Conservation (phyloP, 1,140 invertebrate genomes). For the Pentalonia nigronervosa region DNA sequence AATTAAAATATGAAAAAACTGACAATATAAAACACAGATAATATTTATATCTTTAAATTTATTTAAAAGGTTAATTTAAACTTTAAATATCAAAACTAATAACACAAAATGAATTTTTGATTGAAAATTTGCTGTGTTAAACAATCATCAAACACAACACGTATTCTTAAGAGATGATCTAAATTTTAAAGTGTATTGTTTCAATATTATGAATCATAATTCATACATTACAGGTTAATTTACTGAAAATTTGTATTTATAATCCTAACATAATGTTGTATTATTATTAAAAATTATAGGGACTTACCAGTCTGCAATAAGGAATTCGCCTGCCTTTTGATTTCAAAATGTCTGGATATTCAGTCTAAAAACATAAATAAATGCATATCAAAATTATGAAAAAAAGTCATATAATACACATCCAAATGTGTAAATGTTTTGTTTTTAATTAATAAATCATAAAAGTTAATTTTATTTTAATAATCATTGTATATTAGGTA, state of each 20-base stretch:
- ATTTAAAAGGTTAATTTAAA: not conserved
- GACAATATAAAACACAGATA: too few species aligned
- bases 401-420: not conserved
- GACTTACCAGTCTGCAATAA: not conserved
- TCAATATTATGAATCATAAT: not conserved
- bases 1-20: too few species aligned
- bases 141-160: too few species aligned
- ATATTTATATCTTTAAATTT: not conserved
- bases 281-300: not conserved
- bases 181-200: not conserved
- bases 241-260: not conserved
- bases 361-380: not conserved
- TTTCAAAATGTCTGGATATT: not conserved
- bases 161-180: not conserved
- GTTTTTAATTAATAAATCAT: constrained; percentile 7
- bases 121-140: too few species aligned
- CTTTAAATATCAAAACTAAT: not conserved
- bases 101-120: not conserved
- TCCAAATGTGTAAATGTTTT: not conserved
- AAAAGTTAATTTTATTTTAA: not conserved
- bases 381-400: not conserved
- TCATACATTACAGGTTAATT: not conserved
- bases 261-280: not conserved
- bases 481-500: not conserved
- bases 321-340: not conserved